phyloP scores from a whole-genome alignment of 2,113 vertebrate species.

The Rhodinocichla rosea region DNA sequence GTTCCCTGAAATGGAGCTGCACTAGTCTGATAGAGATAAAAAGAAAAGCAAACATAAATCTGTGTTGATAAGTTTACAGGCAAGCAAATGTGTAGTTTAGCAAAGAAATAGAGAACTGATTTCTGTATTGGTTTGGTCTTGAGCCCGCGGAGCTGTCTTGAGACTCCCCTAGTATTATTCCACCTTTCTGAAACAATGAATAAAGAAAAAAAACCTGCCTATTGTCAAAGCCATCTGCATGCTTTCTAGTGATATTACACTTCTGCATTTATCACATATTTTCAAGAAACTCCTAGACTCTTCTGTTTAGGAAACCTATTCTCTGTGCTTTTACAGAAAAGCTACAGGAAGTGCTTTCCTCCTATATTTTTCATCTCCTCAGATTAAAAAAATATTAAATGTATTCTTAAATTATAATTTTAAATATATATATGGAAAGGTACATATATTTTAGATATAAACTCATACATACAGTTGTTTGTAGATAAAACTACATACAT shows the following conservation, averaged over 20 bases:
- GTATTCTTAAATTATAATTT: not conserved
- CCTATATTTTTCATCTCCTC: not conserved
- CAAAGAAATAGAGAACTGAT: not conserved
- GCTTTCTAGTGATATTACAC: not conserved
- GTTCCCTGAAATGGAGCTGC: not conserved
- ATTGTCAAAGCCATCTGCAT: not conserved
- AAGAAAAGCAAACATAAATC: not conserved
- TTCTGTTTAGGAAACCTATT: not conserved
- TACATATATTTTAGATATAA: not conserved
- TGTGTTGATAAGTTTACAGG: not conserved
- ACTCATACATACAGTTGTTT: not conserved
- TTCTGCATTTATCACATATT: not conserved
- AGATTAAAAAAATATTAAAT: not conserved
- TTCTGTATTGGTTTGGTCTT: not conserved
- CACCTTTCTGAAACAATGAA: not conserved
- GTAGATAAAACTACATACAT: not conserved
- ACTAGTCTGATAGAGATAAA: not conserved
- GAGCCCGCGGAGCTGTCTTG: not conserved
- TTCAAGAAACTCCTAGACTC: not conserved
- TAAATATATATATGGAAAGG: not conserved
- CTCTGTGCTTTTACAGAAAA: not conserved
- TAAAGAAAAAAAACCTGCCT: not conserved
- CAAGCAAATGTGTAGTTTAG: not conserved
- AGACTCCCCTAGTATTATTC: not conserved
- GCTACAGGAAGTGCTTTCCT: not conserved